These are phyloP conservation scores for Sceloporus undulatus DNA, from an alignment of 2,113 vertebrate genomes.

Conservation along the genomic window DNA sequence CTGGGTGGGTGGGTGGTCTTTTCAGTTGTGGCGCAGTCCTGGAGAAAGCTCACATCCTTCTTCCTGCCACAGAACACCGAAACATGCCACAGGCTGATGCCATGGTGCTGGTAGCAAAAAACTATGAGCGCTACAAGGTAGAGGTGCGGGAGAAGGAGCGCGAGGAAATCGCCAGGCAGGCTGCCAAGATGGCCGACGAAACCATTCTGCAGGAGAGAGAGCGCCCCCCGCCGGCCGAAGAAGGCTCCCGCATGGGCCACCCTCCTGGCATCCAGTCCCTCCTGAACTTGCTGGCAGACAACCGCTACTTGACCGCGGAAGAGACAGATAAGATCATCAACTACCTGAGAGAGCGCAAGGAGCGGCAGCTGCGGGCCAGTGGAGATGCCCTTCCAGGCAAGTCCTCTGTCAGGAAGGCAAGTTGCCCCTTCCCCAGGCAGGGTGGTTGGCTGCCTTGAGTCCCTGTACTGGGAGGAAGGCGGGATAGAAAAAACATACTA, in stretches of 20 bases:
- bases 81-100: conserved; percentile 99
- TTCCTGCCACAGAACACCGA: conserved; percentile 86
- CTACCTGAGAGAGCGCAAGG: conserved; percentile 91
- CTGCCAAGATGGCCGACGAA: conserved; percentile 97
- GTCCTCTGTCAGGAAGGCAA: not conserved
- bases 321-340: conserved; percentile 91
- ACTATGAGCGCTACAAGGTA: conserved; percentile 91
- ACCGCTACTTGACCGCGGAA: conserved; percentile 90
- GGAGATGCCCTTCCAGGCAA: conserved; percentile 85
- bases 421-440: not conserved
- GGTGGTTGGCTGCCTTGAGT: too few relatives aligned
- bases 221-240: conserved; percentile 76
- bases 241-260: conserved; percentile 75
- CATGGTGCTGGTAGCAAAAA: conserved; percentile 95
- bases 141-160: conserved; percentile 95
- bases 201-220: conserved; percentile 91
- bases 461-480: too few relatives aligned
- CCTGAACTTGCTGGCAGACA: conserved; percentile 83
- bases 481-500: too few relatives aligned
- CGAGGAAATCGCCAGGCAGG: conserved; percentile 92
- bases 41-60: not conserved
- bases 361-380: conserved; percentile 82
- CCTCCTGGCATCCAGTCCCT: conserved; percentile 81
- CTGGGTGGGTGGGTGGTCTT: not conserved
- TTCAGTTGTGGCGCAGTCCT: not conserved